Percentiles rank a stretch among this genome's conserved stretches.
Conservation (phyloP, 2,797 vertebrate genomes). For the Halcyon badia region DNA sequence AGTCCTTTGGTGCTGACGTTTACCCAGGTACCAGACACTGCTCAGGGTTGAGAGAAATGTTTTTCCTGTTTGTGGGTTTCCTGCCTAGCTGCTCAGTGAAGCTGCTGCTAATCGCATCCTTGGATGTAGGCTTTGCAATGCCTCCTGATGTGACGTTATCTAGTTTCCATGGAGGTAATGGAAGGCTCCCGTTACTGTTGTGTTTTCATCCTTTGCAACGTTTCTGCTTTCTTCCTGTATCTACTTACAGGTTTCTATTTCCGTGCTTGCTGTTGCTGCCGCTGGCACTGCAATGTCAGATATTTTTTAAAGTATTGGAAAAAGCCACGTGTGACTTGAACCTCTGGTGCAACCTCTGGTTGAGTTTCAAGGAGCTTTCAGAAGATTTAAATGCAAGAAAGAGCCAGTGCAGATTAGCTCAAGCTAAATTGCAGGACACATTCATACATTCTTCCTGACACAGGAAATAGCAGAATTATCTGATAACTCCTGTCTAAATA, state of each 20-base stretch:
- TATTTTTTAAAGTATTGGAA: background rate
- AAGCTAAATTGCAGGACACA: background rate
- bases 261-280: background rate
- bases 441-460: background rate
- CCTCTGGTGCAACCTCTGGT: background rate
- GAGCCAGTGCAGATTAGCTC: background rate
- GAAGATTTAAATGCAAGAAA: background rate
- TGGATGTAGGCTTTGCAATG: background rate
- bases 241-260: constrained; percentile 31
- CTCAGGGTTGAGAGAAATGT: background rate
- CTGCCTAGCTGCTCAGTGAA: background rate
- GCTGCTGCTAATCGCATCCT: background rate
- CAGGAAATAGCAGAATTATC: background rate
- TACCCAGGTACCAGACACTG: background rate
- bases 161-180: constrained; percentile 11
- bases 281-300: background rate
- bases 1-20: background rate
- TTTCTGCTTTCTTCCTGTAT: constrained; percentile 7
- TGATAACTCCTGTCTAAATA: background rate
- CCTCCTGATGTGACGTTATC: background rate
- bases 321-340: background rate
- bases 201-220: constrained; percentile 6
- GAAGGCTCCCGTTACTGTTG: constrained; percentile 10
- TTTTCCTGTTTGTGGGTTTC: background rate
- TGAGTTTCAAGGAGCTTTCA: background rate